A percentile compares a stretch with the other conserved stretches of the same genome.
Conservation (phyloP, 2,888 invertebrate species). For the Nemapogon koenigi region DNA sequence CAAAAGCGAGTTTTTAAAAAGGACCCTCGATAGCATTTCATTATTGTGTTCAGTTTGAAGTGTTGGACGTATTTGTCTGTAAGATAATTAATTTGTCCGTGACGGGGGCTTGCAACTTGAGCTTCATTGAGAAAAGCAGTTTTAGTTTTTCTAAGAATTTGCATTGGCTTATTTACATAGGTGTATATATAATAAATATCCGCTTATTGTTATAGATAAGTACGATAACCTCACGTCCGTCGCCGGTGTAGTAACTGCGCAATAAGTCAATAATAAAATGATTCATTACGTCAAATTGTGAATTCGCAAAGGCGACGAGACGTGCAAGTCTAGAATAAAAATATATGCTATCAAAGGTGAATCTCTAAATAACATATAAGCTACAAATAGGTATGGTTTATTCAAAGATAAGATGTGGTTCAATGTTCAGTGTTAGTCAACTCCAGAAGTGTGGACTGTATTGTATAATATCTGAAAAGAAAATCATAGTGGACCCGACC, state of each 20-base stretch:
- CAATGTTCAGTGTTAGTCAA: too few species aligned
- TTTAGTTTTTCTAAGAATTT: too few species aligned
- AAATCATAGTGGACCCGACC: too few species aligned
- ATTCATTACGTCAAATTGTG: constrained; percentile 7
- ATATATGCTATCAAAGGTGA: constrained; percentile 4
- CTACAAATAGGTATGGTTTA: too few species aligned
- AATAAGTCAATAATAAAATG: constrained; percentile 27
- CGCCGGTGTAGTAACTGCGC: constrained; percentile 29
- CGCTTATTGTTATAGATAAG: constrained; percentile 33
- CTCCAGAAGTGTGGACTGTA: too few species aligned
- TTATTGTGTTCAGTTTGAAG: background rate
- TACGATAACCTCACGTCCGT: constrained; percentile 51
- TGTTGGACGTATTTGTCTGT: background rate
- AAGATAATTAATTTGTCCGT: background rate
- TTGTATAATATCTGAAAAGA: too few species aligned
- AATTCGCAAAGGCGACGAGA: constrained; percentile 1
- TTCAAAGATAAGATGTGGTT: too few species aligned
- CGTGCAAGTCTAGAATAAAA: background rate
- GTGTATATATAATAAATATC: constrained; percentile 25
- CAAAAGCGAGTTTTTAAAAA: constrained; percentile 17
- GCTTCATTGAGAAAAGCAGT: too few species aligned
- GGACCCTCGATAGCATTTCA: background rate
- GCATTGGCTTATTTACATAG: background rate
- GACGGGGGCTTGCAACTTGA: background rate
- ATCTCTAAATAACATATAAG: too few species aligned